Base-by-base conservation (phyloP, 2,888 invertebrate genomes). In the Thymelicus sylvestris region DNA sequence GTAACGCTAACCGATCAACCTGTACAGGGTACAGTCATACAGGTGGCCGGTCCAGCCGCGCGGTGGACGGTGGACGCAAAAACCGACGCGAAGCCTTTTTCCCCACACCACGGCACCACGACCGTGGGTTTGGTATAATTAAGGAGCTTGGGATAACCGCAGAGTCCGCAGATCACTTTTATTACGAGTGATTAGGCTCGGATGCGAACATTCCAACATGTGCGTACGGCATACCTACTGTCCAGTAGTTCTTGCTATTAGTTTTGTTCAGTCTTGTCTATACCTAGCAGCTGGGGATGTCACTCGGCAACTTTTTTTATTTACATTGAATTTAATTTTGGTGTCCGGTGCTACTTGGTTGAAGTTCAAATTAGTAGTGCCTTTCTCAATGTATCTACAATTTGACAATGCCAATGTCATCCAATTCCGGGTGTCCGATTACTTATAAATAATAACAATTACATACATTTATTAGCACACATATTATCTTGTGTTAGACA, bases 141-240 rank as follows among this genome's bases (percentile, higher is more conserved):
- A 65, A 69, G 59, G 69, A 69, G 47, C 66, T 2, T 38, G 59
- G 64, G 48, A 69, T 69, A 64, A 65, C 64, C 68, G 67, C 78
- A 76, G 80, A 82, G 60, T 60, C 64, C 68, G 67, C 78, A 76
- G 80, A 82, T 85, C 78, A 76, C 82, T 84, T 86, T 83, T 80
- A 86, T 83, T 85, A 81, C 77, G 76, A 72, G 81, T 80, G 83
- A 87, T 89, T 86, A 86, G 79, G 74, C 77, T 83, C 85, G 81
- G 84, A 86, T 83, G 80, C 64, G 61, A 64, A 75, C 7, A 74
- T 77, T 79, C 77, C 77, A 78, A 78, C 79, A 79, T 78, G 82
- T 81, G 81, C 75, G 79, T 52, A 52, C 15, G 1, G 52, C 10
- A 0, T 73, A 74, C 19, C 19, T 19, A 19, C 71, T 73, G 66